Evolutionary conservation across 2,113 vertebrate genomes (phyloP).

Genomic region (Excalfactoria chinensis): DNA sequence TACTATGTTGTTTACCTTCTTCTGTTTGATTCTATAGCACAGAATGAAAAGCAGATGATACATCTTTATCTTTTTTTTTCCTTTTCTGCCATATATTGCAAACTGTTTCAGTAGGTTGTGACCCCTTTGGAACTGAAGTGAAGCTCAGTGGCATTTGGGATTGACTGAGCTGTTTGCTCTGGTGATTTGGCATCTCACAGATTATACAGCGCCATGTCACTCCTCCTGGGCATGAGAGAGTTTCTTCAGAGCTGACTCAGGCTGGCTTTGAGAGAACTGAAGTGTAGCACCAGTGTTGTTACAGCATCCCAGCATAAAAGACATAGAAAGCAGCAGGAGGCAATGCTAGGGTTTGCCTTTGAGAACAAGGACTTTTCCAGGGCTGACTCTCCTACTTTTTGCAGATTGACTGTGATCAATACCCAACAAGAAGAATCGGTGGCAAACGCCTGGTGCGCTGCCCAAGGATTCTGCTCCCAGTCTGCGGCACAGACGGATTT

Average conservation of each 20-base stretch:
- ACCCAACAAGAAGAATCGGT: neutral
- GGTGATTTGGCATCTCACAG: neutral
- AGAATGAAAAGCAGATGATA: neutral
- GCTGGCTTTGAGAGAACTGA: neutral
- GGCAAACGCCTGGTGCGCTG: neutral
- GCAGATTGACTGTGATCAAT: conserved; percentile 25
- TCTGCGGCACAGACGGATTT: conserved; percentile 50
- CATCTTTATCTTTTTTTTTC: neutral
- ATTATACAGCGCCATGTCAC: neutral
- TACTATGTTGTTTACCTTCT: neutral
- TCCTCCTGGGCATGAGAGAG: neutral
- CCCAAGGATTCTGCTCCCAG: conserved; percentile 8
- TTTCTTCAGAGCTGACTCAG: neutral
- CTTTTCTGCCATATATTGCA: neutral
- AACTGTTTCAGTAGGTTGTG: neutral
- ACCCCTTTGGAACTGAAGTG: neutral
- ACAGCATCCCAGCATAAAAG: neutral
- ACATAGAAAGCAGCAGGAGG: neutral
- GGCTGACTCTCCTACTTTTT: neutral
- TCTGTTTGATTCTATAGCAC: neutral
- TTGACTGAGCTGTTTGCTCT: neutral
- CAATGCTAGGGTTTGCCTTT: accelerated
- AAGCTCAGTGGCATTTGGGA: neutral
- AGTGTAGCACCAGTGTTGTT: accelerated
- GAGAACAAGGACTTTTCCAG: neutral